Base-by-base conservation (phyloP, 2,888 invertebrate species). In the Chloroclystis v-ata region DNA sequence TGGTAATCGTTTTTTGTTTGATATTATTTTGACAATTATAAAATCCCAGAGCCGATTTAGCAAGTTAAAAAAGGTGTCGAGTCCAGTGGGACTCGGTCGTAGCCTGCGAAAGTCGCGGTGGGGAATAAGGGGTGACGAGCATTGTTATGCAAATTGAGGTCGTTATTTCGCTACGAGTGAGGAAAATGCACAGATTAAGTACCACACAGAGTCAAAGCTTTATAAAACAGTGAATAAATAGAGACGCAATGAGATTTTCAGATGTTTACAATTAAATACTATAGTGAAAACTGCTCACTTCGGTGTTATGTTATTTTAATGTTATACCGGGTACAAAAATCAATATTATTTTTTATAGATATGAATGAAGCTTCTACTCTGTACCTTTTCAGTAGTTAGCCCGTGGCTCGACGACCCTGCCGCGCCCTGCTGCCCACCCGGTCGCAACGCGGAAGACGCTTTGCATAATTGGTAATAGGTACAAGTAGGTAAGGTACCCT, bases 81-180 rank as follows among this genome's bases (percentile, higher is more conserved):
- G 79, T 81, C 84, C 84, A 68, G 67, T 75, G 84, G 82, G 85
- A 82, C 73, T 67, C 59, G 55, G 72, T 65, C 67, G 72, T 69
- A 70, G 79, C 79, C 82, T 79, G 81, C 74, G 75, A 81, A 83
- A 82, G 83, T 79, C 83, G 71, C 78, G 77, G 81, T 78, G 70
- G 82, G 78, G 81, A 78, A 79, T 79, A 80, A 82, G 84, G 84
- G 85, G 85, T 84, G 84, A 82, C 81, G 78, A 85, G 83, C 81
- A 86, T 85, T 87, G 86, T 86, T 87, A 87, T 87, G 86, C 79
- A 86, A 86, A 87, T 86, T 83, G 83, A 82, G 84, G 86, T 86
- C 85, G 85, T 87, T 85, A 87, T 87, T 85, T 84, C 81, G 82
- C 81, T 80, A 81, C 82, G 83, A 82, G 82, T 82, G 82, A 83